These are phyloP conservation scores for Pongo pygmaeus DNA, from an alignment of 2,113 vertebrate species.

Conservation along the genomic window DNA sequence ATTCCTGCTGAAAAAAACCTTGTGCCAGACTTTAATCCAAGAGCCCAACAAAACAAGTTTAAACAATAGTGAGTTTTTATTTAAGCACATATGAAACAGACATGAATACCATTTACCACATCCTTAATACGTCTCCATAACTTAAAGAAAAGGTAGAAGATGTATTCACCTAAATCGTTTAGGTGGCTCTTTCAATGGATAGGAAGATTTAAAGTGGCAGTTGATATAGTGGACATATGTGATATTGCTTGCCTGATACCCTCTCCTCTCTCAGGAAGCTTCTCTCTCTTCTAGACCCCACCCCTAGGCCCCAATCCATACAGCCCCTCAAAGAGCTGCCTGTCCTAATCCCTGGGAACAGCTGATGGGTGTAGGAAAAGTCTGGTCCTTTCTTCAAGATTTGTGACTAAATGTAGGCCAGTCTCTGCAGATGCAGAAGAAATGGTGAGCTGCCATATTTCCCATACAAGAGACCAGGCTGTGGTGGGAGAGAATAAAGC, in stretches of 20 bases:
- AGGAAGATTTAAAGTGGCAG: not conserved
- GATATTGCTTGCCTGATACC: not conserved
- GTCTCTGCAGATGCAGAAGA: not conserved
- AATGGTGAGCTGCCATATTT: not conserved
- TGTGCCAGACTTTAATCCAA: not conserved
- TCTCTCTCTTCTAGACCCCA: not conserved
- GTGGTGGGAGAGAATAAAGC: not conserved
- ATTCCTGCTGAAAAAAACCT: not conserved
- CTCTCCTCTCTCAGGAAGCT: not conserved
- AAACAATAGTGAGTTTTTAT: constrained; percentile 7
- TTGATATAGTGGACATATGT: not conserved
- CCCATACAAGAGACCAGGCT: not conserved
- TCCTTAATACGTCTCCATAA: not conserved
- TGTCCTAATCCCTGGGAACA: not conserved
- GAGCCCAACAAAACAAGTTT: not conserved
- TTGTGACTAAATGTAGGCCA: not conserved
- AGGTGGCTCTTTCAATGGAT: not conserved
- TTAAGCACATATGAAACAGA: not conserved
- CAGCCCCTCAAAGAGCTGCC: not conserved
- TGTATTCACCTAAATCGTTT: not conserved
- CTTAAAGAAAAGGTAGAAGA: not conserved
- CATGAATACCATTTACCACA: not conserved
- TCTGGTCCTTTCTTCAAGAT: not conserved
- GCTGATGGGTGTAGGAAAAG: not conserved
- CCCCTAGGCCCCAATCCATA: not conserved